Base-by-base conservation (phyloP, 2,113 vertebrate species). In the Xenopus tropicalis region DNA sequence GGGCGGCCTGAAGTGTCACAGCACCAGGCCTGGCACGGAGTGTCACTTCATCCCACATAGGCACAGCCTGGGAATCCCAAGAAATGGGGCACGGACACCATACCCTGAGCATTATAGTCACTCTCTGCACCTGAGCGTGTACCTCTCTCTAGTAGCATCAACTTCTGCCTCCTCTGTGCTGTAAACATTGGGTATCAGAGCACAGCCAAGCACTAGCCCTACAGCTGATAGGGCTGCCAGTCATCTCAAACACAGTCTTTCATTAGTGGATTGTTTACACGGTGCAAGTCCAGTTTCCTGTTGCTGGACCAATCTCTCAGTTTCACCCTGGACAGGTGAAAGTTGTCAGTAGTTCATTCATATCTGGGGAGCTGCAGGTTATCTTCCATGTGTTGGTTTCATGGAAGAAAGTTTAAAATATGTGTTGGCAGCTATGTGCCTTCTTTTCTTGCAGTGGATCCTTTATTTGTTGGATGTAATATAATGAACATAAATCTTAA, bases 21-120 rank as follows among this genome's bases (percentile, higher is more conserved):
- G 62, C 64, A 29, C 52, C 43, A 74, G 72, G 72, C 72, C 72
- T 74, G 72, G 14, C 70, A 62, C 10, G 11, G 12, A 52, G 46
- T 64, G 46, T 42, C 71, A 25, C 63, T 66, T 42, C 63, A 67
- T 74, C 54, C 16, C 24, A 58, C 71, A 44, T 52, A n/a, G 14
- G 19, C 17, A 54, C 52, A 54, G 16, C 52, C 52, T 17, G 16
- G 52, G 19, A 19, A n/a, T 54, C 8, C 46, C 46, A 48, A 17
- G 46, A 1, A 48, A n/a, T 17, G 16, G 19, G 19, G 52, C 16
- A 54, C 19, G 19, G 16, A 17, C 16, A 8, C 52, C 52, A 48
- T n/a, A n/a, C 52, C 16, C 3, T 54, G 19, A n/a, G 16, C 14
- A 8, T n/a, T 54, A 3, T 17, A 17, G 52, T 8, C 8, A 52